These are phyloP conservation scores for Hemaris fuciformis DNA, from an alignment of 2,888 invertebrate genomes.

Conservation along the genomic window DNA sequence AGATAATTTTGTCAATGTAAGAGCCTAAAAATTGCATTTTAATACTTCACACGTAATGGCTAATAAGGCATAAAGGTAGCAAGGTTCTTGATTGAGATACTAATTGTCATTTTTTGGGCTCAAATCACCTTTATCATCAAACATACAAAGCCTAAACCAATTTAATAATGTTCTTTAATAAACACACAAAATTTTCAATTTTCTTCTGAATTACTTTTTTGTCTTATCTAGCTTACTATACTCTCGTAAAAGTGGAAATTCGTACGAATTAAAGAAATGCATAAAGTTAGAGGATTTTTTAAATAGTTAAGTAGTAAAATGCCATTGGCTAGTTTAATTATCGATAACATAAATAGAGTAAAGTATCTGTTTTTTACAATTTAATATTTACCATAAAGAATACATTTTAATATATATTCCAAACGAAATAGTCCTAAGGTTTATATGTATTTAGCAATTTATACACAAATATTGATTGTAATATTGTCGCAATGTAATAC, in stretches of 20 bases:
- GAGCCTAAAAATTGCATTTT: neutral
- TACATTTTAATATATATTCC: neutral
- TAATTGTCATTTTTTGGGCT: neutral
- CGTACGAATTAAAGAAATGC: neutral
- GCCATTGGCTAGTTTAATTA: neutral
- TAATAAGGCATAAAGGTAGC: neutral
- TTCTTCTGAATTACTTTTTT: too few species aligned
- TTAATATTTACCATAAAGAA: neutral
- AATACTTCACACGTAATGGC: neutral
- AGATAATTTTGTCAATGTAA: neutral
- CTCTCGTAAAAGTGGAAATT: neutral
- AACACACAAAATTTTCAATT: too few species aligned
- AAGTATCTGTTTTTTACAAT: neutral
- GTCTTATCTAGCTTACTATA: neutral
- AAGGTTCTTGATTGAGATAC: neutral
- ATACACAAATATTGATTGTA: neutral
- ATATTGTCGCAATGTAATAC: neutral
- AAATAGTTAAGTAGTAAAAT: neutral
- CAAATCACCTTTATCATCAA: neutral
- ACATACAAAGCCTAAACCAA: too few species aligned
- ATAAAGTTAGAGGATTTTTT: neutral
- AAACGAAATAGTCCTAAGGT: neutral
- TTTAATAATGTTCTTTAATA: too few species aligned
- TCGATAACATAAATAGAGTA: neutral
- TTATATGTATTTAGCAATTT: neutral